phyloP scores from a whole-genome alignment of 2,888 invertebrate species.

The Orchesellides sinensis region DNA sequence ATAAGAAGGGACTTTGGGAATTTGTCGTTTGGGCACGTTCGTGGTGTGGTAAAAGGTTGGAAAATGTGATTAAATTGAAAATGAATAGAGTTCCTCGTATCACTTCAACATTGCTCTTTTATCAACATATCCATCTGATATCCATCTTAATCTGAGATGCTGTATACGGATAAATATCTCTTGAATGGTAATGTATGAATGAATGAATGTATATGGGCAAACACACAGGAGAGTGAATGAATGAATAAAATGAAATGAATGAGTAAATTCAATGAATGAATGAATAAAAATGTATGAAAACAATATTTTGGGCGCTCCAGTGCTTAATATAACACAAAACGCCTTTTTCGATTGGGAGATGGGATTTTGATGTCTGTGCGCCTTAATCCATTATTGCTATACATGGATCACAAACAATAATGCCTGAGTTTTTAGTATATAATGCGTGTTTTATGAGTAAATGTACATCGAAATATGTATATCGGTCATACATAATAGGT shows the following conservation, averaged over 20 bases:
- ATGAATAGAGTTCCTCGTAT: conserved; percentile 44
- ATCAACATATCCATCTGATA: conserved; percentile 36
- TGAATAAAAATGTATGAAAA: conserved; percentile 44
- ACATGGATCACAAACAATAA: too few relatives aligned
- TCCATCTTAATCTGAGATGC: conserved; percentile 23
- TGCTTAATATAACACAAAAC: background rate
- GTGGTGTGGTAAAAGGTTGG: conserved; percentile 70
- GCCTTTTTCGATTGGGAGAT: conserved; percentile 32
- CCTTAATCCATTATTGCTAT: conserved; percentile 54
- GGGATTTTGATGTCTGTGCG: conserved; percentile 62
- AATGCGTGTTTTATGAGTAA: too few relatives aligned
- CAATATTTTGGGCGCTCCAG: conserved; percentile 4
- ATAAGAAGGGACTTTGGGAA: conserved; percentile 51
- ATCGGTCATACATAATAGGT: conserved; percentile 23
- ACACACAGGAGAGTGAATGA: conserved; percentile 12
- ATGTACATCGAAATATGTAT: too few relatives aligned
- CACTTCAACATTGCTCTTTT: conserved; percentile 31
- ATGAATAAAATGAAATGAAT: conserved; percentile 27
- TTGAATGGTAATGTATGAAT: too few relatives aligned
- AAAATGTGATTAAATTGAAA: conserved; percentile 70
- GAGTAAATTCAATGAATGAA: conserved; percentile 37
- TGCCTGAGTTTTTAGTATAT: background rate
- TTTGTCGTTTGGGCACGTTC: conserved; percentile 61
- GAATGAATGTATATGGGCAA: conserved; percentile 22
- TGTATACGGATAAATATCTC: background rate